Evolutionary conservation across 2,888 invertebrate species (phyloP), one percentile per base, ranked within the genome.

Genomic region (Noctua janthina): DNA sequence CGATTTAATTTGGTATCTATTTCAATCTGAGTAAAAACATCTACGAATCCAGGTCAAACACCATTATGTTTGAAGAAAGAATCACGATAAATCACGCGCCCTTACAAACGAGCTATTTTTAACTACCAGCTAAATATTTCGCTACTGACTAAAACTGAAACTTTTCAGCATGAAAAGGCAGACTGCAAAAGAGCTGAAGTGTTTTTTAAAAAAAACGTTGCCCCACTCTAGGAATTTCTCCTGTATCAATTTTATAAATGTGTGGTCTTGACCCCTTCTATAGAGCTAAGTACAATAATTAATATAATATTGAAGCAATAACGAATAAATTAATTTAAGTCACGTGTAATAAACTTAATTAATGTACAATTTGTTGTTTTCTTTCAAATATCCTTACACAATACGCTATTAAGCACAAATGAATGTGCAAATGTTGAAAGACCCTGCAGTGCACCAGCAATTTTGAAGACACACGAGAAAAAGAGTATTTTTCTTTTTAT

Each of bases 241-340:
- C n/a, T 13, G 6, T 39, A 39, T 39, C 23, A 39, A 66, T 29
- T 46, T 46, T 46, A 71, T 71, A 81, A 74, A 80, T 84, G 80
- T 71, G 43, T 17, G 76, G 79, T 79, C 86, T 80, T 81, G 80
- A 54, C 67, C 70, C 76, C 83, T 76, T 82, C 81, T 79, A 92
- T 94, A 94, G 92, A 90, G 90, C 91, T 96, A 95, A 95, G 96
- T 95, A 96, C 95, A 96, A 96, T 96, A 95, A 94, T 91, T 96
- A 95, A 94, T 89, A 84, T 89, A 90, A 90, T 88, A 88, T 84
- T 88, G 88, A 92, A 92, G 93, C 92, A 92, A 92, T 92, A 92
- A 92, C 89, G 86, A 91, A 91, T 88, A 92, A 89, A 67, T 86
- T 89, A 85, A 87, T 79, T 76, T 92, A 92, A 92, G 90, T 89